Base-by-base conservation (phyloP, 1,140 invertebrate species). In the Nilaparvata lugens region DNA sequence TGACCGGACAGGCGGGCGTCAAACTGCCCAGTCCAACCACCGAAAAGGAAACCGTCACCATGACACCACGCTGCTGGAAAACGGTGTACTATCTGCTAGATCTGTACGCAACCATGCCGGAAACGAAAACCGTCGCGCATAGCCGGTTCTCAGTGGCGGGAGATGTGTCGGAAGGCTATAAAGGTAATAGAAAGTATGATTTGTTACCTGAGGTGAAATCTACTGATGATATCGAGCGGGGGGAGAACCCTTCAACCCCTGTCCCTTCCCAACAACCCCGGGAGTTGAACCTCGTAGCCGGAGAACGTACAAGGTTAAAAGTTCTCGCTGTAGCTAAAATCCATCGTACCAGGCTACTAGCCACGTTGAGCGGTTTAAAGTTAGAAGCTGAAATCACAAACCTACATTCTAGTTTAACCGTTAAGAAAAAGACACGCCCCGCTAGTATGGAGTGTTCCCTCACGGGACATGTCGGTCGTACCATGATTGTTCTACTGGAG, bases 61-160 rank as follows among this genome's bases (percentile, higher is more conserved):
- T 73, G 60, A 88, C 85, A 1, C 90, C 91, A 13, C 83, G 87
- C 64, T 98, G 94, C 70, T 98, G 94, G 94, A 87, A 90, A 71
- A 97, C 91, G 5, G 87, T 98, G 63, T 96, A 94, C 71, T 87
- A 93, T 72, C 78, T 97, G 16, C 74, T 98, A 35, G 92, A 97
- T 69, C 74, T 97, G 19, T 97, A 98, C 71, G 91, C 93, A 2
- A 93, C 89, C 16, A 90, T 93, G 82, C 93, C 94, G 0, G 93
- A 96, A 70, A 91, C 91, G 0, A 95, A 96, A 73, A 96, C 92
- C 0, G 87, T 97, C 13, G 81, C 78, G 16, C 80, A 83, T 64
- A 74, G 75, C 62, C 65, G 65, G 21, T 76, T 78, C 60, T 78
- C 77, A 21, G 68, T 78, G 23, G 76, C 69, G 42, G 72, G 70